Conservation (phyloP, 2,113 vertebrate genomes). For the Nyctibius bracteatus region DNA sequence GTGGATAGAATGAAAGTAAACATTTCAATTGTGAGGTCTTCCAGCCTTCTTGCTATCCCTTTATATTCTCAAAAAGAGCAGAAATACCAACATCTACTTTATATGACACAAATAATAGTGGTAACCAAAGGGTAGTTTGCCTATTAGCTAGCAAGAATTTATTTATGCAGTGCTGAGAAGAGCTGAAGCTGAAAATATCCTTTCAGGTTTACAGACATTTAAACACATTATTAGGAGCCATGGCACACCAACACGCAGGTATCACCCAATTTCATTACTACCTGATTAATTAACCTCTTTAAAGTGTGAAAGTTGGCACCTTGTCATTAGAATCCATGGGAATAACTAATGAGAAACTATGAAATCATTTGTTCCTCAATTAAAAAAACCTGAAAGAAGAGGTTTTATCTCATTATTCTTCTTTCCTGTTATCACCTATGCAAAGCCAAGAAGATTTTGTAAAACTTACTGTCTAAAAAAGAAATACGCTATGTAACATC, state of each 20-base stretch:
- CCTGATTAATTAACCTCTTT: constrained; percentile 84
- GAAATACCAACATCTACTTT: background rate
- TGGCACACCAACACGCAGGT: constrained; percentile 73
- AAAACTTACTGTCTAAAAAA: constrained; percentile 63
- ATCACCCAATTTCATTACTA: constrained; percentile 80
- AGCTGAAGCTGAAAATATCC: constrained; percentile 58
- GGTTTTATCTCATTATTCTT: constrained; percentile 76
- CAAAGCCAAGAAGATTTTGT: constrained; percentile 70
- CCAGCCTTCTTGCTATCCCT: background rate
- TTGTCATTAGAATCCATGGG: constrained; percentile 74
- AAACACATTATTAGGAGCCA: constrained; percentile 69
- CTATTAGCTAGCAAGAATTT: constrained; percentile 44
- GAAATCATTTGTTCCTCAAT: constrained; percentile 81
- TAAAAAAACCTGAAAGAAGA: constrained; percentile 69
- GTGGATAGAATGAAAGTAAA: background rate
- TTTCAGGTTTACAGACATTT: constrained; percentile 68
- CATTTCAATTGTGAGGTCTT: background rate
- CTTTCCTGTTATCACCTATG: constrained; percentile 76
- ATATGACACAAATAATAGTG: background rate
- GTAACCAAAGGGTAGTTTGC: background rate
- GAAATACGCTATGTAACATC: constrained; percentile 42
- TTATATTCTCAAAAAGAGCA: background rate
- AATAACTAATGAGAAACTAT: constrained; percentile 77
- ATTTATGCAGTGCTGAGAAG: constrained; percentile 65
- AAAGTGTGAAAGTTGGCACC: constrained; percentile 82